Evolutionary conservation across 1,140 invertebrate species (phyloP), one percentile per base, ranked within the genome.

Genomic region (Macrocentrus cingulum): DNA sequence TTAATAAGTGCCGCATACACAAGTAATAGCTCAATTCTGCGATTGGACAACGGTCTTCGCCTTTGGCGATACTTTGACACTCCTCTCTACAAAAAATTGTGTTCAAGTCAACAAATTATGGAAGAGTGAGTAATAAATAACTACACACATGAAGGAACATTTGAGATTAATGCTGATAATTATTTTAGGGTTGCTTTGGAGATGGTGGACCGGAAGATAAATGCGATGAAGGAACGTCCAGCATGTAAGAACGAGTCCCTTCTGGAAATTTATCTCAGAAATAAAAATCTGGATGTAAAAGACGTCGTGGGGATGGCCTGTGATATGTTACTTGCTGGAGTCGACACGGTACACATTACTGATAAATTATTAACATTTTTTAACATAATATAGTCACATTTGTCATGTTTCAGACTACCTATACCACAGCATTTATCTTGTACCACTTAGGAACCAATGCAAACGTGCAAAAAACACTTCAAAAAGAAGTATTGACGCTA

Each of bases 311-410:
- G 90, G 46, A 89, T 94, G 80, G 84, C 89, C 19, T 87, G 89
- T 22, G 93, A 95, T 77, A 85, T 94, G 70, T 69, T 95, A 3
- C 79, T 95, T 58, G 93, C 91, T 23, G 91, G 91, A 44, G 86
- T 95, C 32, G 92, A 95, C 74, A 96, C 94, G 49, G 89, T 91
- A 51, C 18, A 44, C 16, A 44, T 20, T 8, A 81, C n/a, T n/a
- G 81, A 72, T 76, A 45, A 39, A 23, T 20, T 25, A 45, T 1
- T 16, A 58, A 37, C 18, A 44, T 29, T 39, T 2, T 32, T 59
- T 23, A 5, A 60, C n/a, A n/a, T n/a, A n/a, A n/a, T n/a, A n/a
- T n/a, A n/a, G n/a, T n/a, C n/a, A n/a, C n/a, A n/a, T 48, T 50
- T 57, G 37, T 22, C 2, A 32, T 53, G 25, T 25, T 60, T 34